Percentiles rank a stretch among this genome's conserved stretches.
These are phyloP conservation scores for Nannospalax galili DNA, from an alignment of 2,113 vertebrate genomes.

Conservation along the genomic window DNA sequence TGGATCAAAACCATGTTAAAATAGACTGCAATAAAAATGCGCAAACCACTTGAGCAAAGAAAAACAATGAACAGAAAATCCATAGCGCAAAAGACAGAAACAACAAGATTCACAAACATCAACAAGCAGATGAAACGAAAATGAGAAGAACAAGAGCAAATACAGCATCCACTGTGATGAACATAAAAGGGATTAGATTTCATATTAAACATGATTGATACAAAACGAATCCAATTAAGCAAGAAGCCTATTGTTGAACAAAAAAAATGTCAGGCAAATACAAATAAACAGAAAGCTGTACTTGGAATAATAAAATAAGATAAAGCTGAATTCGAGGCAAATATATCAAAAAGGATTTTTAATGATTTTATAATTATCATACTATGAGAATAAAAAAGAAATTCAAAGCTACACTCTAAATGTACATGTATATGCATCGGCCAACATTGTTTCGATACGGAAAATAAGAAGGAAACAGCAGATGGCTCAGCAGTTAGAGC, in stretches of 20 bases:
- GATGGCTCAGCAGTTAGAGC: too few relatives aligned
- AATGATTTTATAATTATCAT: constrained; percentile 64
- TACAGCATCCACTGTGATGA: constrained; percentile 52
- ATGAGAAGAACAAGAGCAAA: constrained; percentile 29
- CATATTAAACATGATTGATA: constrained; percentile 63
- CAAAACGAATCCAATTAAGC: constrained; percentile 66
- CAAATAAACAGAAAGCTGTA: constrained; percentile 60
- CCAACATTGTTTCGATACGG: constrained; percentile 29
- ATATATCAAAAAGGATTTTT: constrained; percentile 43
- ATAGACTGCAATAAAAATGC: constrained; percentile 17
- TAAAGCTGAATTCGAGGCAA: constrained; percentile 58
- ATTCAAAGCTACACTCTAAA: constrained; percentile 16
- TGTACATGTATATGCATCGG: constrained; percentile 22
- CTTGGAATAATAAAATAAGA: constrained; percentile 54
- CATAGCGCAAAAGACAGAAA: constrained; percentile 1
- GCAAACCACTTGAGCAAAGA: neutral
- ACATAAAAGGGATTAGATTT: constrained; percentile 55
- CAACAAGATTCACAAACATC: constrained; percentile 21
- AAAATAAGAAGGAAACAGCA: constrained; percentile 41
- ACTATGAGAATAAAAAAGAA: constrained; percentile 50
- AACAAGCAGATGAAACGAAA: constrained; percentile 64
- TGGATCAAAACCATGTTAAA: constrained; percentile 44
- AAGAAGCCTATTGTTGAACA: constrained; percentile 53
- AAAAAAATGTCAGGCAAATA: constrained; percentile 44
- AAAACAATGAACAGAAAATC: constrained; percentile 39